Evolutionary conservation across 2,888 invertebrate genomes (phyloP), one percentile per base, ranked within the genome.

Genomic region (Melanostoma mellinum): DNA sequence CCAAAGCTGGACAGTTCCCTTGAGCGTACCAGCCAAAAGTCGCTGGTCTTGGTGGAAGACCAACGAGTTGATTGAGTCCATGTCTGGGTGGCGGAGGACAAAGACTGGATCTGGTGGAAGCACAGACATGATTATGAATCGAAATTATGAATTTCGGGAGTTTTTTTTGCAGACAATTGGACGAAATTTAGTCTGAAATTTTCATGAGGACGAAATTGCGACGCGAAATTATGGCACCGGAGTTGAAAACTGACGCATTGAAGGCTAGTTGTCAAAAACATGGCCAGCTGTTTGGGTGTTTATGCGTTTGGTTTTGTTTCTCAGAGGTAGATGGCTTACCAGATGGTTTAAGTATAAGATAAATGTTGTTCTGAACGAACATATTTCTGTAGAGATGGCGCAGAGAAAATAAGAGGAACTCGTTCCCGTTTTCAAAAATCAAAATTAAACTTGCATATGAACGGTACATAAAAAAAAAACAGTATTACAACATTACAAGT

Each of bases 1-100:
- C 95, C 95, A 96, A 89, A 95, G 93, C 91, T 95, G 94, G 87
- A 96, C 93, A 88, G 92, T 93, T 87, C 96, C 96, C 89, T 93
- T 94, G 89, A 94, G 93, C 40, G 95, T 94, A 79, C 96, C 96
- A 87, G 95, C 95, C 89, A 95, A 93, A 88, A 96, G 92, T 88
- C 93, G 92, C 88, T 94, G 93, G 86, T 93, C 92, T 85, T 93
- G 93, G 89, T 94, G 94, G 89, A 96, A 96, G 87, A 94, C 94
- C 87, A 96, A 89, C 86, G 95, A 94, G 89, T 95, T 95, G 48
- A 96, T 93, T 79, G 94, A 93, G 73, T 94, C 94, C 93, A 95
- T 95, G 86, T 95, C 94, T 52, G 93, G 92, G 85, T 94, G 93
- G 87, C 94, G 94, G 86, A 96, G 93, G 72, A 94, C 93, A 90